phyloP scores from a whole-genome alignment of 2,113 vertebrate species.

The Ifrita kowaldi region DNA sequence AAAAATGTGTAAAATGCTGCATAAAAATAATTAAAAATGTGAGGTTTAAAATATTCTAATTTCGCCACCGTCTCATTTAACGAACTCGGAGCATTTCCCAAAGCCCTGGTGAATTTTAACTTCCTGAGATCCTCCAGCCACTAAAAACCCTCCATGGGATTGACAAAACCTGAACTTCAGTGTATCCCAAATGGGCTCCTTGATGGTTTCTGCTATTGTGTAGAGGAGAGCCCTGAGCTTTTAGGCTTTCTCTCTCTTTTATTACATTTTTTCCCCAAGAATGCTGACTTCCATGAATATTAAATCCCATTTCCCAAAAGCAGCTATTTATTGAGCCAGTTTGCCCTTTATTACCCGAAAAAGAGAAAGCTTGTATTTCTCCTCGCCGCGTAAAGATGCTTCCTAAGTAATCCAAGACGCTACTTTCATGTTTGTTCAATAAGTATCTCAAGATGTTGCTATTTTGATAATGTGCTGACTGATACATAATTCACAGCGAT shows the following conservation, averaged over 20 bases:
- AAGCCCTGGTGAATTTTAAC: background rate
- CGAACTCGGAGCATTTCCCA: background rate
- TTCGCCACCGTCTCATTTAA: background rate
- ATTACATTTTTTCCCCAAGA: background rate
- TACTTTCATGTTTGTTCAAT: slow-evolving; percentile 60
- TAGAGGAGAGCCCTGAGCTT: background rate
- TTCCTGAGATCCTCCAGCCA: background rate
- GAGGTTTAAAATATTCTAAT: background rate
- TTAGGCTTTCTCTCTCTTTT: background rate
- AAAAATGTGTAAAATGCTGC: background rate
- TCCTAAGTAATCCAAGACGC: slow-evolving; percentile 47
- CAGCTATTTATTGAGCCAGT: slow-evolving; percentile 22
- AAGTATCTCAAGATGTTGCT: slow-evolving; percentile 70
- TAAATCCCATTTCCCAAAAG: slow-evolving; percentile 17
- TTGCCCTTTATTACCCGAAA: slow-evolving; percentile 11
- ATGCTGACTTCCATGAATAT: slow-evolving; percentile 16
- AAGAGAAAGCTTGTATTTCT: slow-evolving; percentile 35
- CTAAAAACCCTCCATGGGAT: background rate
- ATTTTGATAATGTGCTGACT: slow-evolving; percentile 64
- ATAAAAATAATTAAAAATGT: background rate
- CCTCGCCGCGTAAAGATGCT: slow-evolving; percentile 30
- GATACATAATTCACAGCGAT: slow-evolving; percentile 69
- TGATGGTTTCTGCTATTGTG: background rate
- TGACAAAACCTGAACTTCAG: background rate
- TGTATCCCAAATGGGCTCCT: background rate